phyloP scores from a whole-genome alignment of 23 tunicate species.

The Halocynthia aurantium region DNA sequence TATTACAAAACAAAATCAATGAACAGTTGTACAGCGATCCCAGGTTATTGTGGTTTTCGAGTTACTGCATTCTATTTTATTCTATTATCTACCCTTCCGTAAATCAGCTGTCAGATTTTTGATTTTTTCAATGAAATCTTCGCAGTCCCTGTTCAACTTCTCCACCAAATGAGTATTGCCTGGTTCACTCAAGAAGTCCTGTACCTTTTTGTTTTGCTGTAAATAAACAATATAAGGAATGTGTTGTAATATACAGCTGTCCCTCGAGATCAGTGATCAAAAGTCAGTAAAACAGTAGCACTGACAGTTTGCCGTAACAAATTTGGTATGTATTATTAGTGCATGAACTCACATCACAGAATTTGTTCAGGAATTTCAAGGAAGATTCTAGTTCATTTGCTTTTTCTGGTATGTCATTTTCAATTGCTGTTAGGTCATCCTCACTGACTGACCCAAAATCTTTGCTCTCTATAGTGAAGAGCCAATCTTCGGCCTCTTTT shows the following conservation, averaged over 20 bases:
- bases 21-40: not conserved
- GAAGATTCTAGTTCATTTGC: not conserved
- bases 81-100: not conserved
- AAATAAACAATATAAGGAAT: not conserved
- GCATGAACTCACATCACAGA: constrained; percentile 8
- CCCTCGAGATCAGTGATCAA: too few relatives aligned
- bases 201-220: constrained; percentile 17
- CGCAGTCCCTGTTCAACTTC: not conserved
- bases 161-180: not conserved
- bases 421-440: too few relatives aligned
- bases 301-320: not conserved
- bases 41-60: too few relatives aligned
- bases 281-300: too few relatives aligned
- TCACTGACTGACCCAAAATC: too few relatives aligned
- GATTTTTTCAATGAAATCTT: constrained; percentile 6
- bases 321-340: not conserved
- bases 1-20: not conserved
- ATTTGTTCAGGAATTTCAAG: not conserved
- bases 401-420: too few relatives aligned
- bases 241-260: not conserved
- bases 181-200: constrained; percentile 1
- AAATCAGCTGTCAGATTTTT: not conserved
- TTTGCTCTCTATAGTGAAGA: too few relatives aligned
- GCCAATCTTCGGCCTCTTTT: too few relatives aligned
- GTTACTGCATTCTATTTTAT: too few relatives aligned